Base-by-base conservation (phyloP, 1,140 invertebrate genomes). In the Oncopodura yosiiana region DNA sequence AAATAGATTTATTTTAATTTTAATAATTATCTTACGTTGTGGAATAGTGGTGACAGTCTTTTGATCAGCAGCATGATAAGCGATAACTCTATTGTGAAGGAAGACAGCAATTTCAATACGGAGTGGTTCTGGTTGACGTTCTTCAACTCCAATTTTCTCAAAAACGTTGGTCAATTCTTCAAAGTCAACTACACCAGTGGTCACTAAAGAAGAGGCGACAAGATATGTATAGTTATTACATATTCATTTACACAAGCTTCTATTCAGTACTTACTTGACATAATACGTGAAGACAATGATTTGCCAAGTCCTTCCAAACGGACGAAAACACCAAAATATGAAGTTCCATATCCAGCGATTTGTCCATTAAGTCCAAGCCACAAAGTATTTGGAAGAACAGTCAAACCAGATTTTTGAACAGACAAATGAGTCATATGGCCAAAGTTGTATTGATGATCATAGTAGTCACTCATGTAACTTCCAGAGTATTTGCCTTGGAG, bases 261-360 rank as follows among this genome's bases (percentile, higher is more conserved):
- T n/a, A n/a, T n/a, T n/a, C n/a, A n/a, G n/a, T n/a, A n/a, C n/a
- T n/a, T n/a, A n/a, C n/a, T 57, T 19, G 45, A 49, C 62, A 63
- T 60, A 38, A 63, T 45, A 14, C 49, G 43, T 39, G 23, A 18
- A 34, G 45, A 27, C 41, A 60, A 16, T 23, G 62, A 38, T 36
- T 60, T 60, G 19, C 62, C 62, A 24, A 63, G 18, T 43, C 62
- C 62, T 55, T 63, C 62, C 24, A 60, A 24, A 53, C 62, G 62
- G 50, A 60, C 18, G 52, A 60, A 63, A n/a, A 57, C 53, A 42
- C 51, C 37, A 4, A 60, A 26, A 53, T 63, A 63, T n/a, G 26
- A 18, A 36, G 50, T 56, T 49, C 55, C 52, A 32, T 41, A 60
- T 32, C 62, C 62, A 48, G 58, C 62, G 36, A 59, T 43, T 27